Evolutionary conservation across 2,113 vertebrate genomes (phyloP), one percentile per base, ranked within the genome.

Genomic region (Planiliza haematocheilus): DNA sequence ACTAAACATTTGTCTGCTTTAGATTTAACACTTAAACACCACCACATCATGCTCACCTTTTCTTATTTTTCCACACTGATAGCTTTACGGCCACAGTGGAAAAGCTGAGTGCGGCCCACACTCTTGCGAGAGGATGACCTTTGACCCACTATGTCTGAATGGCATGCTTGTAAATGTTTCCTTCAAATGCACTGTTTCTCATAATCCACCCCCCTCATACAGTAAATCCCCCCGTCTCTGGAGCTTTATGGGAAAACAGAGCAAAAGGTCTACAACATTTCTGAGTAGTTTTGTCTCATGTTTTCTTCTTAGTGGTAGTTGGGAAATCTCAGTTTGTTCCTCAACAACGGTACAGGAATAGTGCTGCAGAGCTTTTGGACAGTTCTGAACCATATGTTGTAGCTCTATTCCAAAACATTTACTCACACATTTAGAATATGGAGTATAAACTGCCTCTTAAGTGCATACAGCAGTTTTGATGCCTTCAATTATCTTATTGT

Each of bases 11-110:
- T 72, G 73, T 71, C 79, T 79, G 45, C 51, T 88, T 70, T 82
- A 50, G 56, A 77, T 83, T 86, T 82, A 74, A 77, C 74, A 83
- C 68, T 78, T 74, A 62, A 81, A 82, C 79, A 39, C 46, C 79
- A 39, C 46, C n/a, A 77, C 17, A 49, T 63, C 55, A 51, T 58
- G 51, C 34, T 48, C 63, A 43, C 37, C 1, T 37, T 56, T 16
- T 63, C 20, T 50, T 74, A 24, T 39, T 58, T 72, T 61, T 59
- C 21, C 59, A 34, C 20, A 8, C 51, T 12, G 11, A 7, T 52
- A 42, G 18, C 51, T 69, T 80, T 46, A 49, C 58, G 71, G 9
- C 7, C 30, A 4, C 17, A 39, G 58, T 69, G 62, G 74, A 74
- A 61, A 81, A 62, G 46, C 83, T 53, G 48, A 82, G 53, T 30